Conservation (phyloP, 1,140 invertebrate genomes). For the Drosophila melanogaster region Release_6_plus_ISO1_MT NT_033779.5:20534501-20535000, state of each 20-base stretch:
- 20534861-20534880: constrained; percentile 79
- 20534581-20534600: too few relatives aligned
- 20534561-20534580: too few relatives aligned
- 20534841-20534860: constrained; percentile 39
- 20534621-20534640: too few relatives aligned
- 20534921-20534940: constrained; percentile 11
- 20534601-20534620: too few relatives aligned
- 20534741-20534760: too few relatives aligned
- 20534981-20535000: constrained; percentile 82
- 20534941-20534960: constrained; percentile 53
- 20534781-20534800: background rate
- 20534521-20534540: background rate
- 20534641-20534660: too few relatives aligned
- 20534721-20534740: too few relatives aligned
- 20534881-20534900: constrained; percentile 20
- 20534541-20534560: too few relatives aligned
- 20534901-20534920: background rate
- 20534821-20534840: constrained; percentile 47
- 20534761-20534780: too few relatives aligned
- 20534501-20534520: constrained; percentile 4
- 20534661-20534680: too few relatives aligned
- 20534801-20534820: constrained; percentile 13
- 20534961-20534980: constrained; percentile 84
- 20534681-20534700: too few relatives aligned
- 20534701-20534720: too few relatives aligned